phyloP scores from a whole-genome alignment of 2,113 vertebrate genomes.

The Solea solea region DNA sequence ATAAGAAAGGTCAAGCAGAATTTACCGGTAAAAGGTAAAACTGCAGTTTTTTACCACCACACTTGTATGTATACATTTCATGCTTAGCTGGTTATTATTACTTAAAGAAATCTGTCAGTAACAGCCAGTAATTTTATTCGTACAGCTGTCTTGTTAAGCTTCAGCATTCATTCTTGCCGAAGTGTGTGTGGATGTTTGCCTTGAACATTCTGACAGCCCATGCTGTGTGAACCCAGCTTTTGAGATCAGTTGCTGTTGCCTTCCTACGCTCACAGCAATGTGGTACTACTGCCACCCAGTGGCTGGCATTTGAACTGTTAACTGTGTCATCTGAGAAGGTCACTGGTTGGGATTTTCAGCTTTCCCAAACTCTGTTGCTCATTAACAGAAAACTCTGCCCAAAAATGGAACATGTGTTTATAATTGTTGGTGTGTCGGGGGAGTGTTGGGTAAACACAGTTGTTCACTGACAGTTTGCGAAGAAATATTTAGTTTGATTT shows the following conservation, averaged over 20 bases:
- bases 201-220: slow-evolving; percentile 42
- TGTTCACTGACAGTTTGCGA: neutral
- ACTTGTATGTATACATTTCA: neutral
- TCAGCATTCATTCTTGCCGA: slow-evolving; percentile 3
- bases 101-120: neutral
- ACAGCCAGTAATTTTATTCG: slow-evolving; percentile 16
- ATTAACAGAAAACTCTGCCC: slow-evolving; percentile 25
- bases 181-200: slow-evolving; percentile 20
- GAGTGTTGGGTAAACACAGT: slow-evolving; percentile 3
- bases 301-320: slow-evolving; percentile 62
- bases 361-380: slow-evolving; percentile 30
- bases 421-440: slow-evolving; percentile 4
- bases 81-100: neutral
- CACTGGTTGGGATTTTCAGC: slow-evolving; percentile 52
- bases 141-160: neutral
- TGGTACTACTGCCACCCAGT: slow-evolving; percentile 80
- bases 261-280: slow-evolving; percentile 53
- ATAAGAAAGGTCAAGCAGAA: slow-evolving; percentile 97
- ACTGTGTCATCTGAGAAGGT: slow-evolving; percentile 59
- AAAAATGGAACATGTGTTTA: neutral
- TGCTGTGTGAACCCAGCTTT: slow-evolving; percentile 25
- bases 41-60: neutral
- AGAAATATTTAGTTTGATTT: slow-evolving; percentile 10
- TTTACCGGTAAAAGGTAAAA: slow-evolving; percentile 94
- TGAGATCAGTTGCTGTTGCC: slow-evolving; percentile 15